phyloP scores from a whole-genome alignment of 1,140 invertebrate species.

The Thereuonema tuberculata region DNA sequence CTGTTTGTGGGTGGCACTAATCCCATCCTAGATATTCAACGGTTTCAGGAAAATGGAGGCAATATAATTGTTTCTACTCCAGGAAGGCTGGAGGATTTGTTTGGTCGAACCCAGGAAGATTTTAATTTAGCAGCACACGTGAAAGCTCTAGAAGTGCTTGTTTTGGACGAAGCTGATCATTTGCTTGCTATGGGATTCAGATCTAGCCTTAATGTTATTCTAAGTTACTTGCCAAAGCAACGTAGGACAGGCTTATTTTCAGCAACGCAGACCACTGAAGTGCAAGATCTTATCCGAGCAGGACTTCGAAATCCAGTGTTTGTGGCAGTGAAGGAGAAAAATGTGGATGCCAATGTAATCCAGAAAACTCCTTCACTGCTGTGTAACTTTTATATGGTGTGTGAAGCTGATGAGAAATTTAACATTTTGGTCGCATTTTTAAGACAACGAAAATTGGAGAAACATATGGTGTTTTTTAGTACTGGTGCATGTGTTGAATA shows the following conservation, averaged over 20 bases:
- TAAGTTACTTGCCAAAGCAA: constrained; percentile 81
- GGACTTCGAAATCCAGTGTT: constrained; percentile 88
- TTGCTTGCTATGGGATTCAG: constrained; percentile 87
- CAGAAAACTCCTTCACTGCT: constrained; percentile 57
- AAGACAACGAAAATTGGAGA: constrained; percentile 44
- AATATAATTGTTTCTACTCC: constrained; percentile 87
- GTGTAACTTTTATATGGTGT: constrained; percentile 67
- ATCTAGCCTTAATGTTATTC: constrained; percentile 69
- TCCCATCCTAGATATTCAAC: constrained; percentile 50
- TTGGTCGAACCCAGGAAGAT: constrained; percentile 44
- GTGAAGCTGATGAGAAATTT: constrained; percentile 60
- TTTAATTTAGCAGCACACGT: constrained; percentile 48
- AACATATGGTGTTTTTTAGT: constrained; percentile 86
- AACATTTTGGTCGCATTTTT: constrained; percentile 58
- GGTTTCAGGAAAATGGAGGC: constrained; percentile 48
- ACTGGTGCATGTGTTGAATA: constrained; percentile 96
- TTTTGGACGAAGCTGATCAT: constrained; percentile 95
- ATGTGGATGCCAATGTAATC: constrained; percentile 13
- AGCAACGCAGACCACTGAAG: constrained; percentile 93
- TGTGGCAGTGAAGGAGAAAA: constrained; percentile 78
- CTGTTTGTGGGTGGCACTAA: constrained; percentile 68
- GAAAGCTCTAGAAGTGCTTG: constrained; percentile 72
- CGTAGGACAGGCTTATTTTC: constrained; percentile 93
- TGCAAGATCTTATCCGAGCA: constrained; percentile 79
- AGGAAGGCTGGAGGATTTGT: constrained; percentile 75